Conservation (phyloP, 2,888 invertebrate species). For the Dryomyza anilis region DNA sequence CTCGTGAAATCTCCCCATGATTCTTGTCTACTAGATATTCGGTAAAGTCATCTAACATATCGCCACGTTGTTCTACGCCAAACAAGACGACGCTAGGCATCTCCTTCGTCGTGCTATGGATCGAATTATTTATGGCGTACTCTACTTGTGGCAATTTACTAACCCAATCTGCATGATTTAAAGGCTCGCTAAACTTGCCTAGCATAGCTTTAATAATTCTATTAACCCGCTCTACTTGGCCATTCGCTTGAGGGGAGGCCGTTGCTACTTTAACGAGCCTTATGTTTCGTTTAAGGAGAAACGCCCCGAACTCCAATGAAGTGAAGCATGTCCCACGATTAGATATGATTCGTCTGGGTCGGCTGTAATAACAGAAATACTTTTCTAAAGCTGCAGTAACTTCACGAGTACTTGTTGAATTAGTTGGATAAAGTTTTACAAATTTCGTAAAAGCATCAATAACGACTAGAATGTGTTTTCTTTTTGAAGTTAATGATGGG, state of each 20-base stretch:
- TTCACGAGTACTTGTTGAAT: neutral
- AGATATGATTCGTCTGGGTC: neutral
- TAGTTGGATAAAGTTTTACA: neutral
- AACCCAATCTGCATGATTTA: neutral
- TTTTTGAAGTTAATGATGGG: neutral
- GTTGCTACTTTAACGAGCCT: slow-evolving; percentile 25
- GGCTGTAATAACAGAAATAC: neutral
- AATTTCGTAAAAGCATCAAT: neutral
- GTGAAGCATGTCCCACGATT: slow-evolving; percentile 16
- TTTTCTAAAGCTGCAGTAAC: too few species aligned
- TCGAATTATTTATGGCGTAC: neutral
- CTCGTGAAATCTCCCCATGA: neutral
- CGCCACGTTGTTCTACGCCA: neutral
- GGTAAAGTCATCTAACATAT: neutral
- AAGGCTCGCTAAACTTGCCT: too few species aligned
- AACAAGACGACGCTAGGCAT: neutral
- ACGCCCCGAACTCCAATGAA: slow-evolving; percentile 11
- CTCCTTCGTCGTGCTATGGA: neutral
- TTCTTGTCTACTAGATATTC: neutral
- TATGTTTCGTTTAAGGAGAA: slow-evolving; percentile 11
- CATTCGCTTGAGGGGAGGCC: slow-evolving; percentile 21
- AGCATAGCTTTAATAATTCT: slow-evolving; percentile 23
- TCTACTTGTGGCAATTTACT: neutral
- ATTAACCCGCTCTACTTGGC: slow-evolving; percentile 27
- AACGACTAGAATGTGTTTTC: neutral